Evolutionary conservation across 2,888 invertebrate genomes (phyloP).

Genomic region (Petrophora chlorosata): DNA sequence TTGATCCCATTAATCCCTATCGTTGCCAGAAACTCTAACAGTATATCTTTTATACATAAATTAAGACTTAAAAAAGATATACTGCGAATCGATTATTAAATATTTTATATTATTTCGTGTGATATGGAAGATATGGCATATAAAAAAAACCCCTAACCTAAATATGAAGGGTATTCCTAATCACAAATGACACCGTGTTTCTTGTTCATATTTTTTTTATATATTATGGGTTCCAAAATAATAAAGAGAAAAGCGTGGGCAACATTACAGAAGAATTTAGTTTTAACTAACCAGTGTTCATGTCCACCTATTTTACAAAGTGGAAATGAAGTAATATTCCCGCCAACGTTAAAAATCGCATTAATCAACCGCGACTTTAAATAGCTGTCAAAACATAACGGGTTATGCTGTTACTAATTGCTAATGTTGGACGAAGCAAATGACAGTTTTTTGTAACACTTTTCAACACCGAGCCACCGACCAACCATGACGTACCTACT

Average conservation of each 20-base stretch:
- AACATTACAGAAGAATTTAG: too few species aligned
- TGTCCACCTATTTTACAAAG: conserved; percentile 16
- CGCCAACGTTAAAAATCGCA: conserved; percentile 34
- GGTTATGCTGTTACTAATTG: conserved; percentile 46
- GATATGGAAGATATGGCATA: too few species aligned
- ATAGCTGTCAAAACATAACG: conserved; percentile 47
- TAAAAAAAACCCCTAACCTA: too few species aligned
- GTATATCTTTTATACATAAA: too few species aligned
- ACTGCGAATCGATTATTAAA: too few species aligned
- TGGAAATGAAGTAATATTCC: conserved; percentile 11
- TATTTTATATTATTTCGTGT: too few species aligned
- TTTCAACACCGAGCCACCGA: conserved; percentile 17
- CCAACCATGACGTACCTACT: neutral
- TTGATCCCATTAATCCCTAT: neutral
- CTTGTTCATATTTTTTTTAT: too few species aligned
- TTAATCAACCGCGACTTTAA: conserved; percentile 38
- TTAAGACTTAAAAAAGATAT: too few species aligned
- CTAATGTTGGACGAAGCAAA: conserved; percentile 22
- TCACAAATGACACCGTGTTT: too few species aligned
- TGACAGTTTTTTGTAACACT: conserved; percentile 13
- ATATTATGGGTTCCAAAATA: too few species aligned
- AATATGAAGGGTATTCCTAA: too few species aligned
- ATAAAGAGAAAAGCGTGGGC: too few species aligned
- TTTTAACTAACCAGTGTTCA: neutral
- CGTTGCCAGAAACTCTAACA: neutral